Percentiles rank a stretch among this genome's conserved stretches.
Conservation (phyloP, 2,888 invertebrate genomes). For the Hanleya hanleyi region DNA sequence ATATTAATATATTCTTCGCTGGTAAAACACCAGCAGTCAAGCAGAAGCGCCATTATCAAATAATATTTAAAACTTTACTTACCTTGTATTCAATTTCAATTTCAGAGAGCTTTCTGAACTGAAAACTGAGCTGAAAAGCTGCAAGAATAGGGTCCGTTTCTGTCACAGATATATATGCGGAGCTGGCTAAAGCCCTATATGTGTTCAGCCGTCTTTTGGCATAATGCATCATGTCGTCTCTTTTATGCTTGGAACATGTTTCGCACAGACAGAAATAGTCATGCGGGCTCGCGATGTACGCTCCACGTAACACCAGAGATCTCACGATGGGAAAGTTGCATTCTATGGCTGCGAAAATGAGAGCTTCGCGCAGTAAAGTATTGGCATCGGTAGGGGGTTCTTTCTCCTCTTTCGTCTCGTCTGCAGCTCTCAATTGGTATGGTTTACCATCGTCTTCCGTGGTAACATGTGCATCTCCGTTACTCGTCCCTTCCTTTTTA, state of each 20-base stretch:
- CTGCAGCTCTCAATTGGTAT: neutral
- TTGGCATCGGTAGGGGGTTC: neutral
- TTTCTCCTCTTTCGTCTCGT: neutral
- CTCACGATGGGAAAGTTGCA: conserved; percentile 64
- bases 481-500: neutral
- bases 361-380: conserved; percentile 34
- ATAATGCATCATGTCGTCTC: conserved; percentile 47
- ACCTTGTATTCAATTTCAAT: conserved; percentile 67
- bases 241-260: conserved; percentile 49
- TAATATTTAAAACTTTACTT: too few relatives aligned
- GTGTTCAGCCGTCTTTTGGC: conserved; percentile 60
- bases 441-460: neutral
- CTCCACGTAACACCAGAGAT: conserved; percentile 55
- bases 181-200: conserved; percentile 61
- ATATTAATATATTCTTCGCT: too few relatives aligned
- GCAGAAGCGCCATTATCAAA: too few relatives aligned
- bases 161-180: conserved; percentile 60
- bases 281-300: conserved; percentile 53
- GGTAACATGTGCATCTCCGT: neutral
- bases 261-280: conserved; percentile 65
- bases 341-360: conserved; percentile 57
- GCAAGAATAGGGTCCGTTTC: conserved; percentile 61
- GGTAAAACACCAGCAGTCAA: too few relatives aligned
- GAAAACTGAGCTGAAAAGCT: conserved; percentile 55
- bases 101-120: conserved; percentile 51